Evolutionary conservation across 2,797 vertebrate species (phyloP).

Genomic region (Alectoris magna): DNA sequence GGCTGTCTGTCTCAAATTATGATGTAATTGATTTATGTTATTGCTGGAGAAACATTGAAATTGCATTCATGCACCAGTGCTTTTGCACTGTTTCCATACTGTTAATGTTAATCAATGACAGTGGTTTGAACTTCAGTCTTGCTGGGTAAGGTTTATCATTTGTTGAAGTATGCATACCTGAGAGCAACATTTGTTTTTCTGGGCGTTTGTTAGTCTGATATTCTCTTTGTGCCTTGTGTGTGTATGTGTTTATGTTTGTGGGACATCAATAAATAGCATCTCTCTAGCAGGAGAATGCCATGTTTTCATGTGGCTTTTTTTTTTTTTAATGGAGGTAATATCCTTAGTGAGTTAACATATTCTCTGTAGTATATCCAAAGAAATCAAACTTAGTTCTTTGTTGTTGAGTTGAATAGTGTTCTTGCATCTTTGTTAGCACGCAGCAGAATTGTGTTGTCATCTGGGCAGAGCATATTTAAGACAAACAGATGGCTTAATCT

Average conservation of each 20-base stretch:
- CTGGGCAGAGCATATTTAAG: background rate
- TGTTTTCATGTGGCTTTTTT: background rate
- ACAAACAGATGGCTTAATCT: background rate
- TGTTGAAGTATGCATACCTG: background rate
- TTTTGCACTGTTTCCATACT: background rate
- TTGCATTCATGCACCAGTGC: background rate
- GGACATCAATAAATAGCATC: background rate
- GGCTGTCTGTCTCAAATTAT: background rate
- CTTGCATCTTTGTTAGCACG: background rate
- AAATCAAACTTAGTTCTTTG: background rate
- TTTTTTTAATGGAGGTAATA: background rate
- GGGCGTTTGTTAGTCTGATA: background rate
- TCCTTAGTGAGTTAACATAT: background rate
- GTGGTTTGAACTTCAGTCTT: background rate
- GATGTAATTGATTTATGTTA: background rate
- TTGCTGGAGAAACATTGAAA: background rate
- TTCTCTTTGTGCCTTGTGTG: background rate
- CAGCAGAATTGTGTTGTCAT: background rate
- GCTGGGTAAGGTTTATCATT: background rate
- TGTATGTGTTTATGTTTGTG: background rate
- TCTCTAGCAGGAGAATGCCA: background rate
- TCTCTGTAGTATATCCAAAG: background rate
- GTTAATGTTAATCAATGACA: background rate
- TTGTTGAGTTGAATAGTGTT: background rate
- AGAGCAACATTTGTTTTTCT: background rate